Evolutionary conservation across 2,888 invertebrate species (phyloP).

Genomic region (Macaria notata): DNA sequence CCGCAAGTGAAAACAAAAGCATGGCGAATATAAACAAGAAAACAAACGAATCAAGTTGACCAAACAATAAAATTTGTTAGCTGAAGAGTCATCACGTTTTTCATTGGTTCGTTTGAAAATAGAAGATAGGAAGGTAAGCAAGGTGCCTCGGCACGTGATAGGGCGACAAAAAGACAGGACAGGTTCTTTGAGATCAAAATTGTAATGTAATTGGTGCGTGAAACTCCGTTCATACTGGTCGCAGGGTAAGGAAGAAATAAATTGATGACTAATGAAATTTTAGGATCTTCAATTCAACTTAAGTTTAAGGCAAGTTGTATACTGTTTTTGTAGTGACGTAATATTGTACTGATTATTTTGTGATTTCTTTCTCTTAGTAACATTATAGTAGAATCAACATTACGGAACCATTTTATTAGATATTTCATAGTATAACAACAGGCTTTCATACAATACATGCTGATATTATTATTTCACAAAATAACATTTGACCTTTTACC

Average conservation of each 20-base stretch:
- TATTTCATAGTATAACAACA: no score
- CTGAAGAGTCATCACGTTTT: constrained; percentile 57
- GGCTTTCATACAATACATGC: no score
- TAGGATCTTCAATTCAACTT: no score
- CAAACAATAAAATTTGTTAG: constrained; percentile 46
- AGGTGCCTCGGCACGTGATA: constrained; percentile 62
- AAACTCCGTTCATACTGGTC: constrained; percentile 46
- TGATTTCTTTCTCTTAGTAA: no score
- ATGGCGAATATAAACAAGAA: constrained; percentile 28
- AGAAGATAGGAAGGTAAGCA: constrained; percentile 48
- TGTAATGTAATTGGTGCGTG: constrained; percentile 78
- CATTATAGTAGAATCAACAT: no score
- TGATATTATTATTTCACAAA: no score
- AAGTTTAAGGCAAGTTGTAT: no score
- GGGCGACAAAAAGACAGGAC: constrained; percentile 72
- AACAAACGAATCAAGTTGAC: constrained; percentile 39
- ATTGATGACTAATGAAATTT: background rate
- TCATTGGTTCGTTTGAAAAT: constrained; percentile 54
- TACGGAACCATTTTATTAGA: no score
- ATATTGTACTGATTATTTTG: no score
- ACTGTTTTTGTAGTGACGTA: no score
- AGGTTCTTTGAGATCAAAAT: constrained; percentile 72
- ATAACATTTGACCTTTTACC: no score
- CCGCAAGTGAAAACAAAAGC: constrained; percentile 16
- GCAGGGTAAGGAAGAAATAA: constrained; percentile 4